These are phyloP conservation scores for Zosterops lateralis DNA, from an alignment of 2,113 vertebrate genomes.

Conservation along the genomic window DNA sequence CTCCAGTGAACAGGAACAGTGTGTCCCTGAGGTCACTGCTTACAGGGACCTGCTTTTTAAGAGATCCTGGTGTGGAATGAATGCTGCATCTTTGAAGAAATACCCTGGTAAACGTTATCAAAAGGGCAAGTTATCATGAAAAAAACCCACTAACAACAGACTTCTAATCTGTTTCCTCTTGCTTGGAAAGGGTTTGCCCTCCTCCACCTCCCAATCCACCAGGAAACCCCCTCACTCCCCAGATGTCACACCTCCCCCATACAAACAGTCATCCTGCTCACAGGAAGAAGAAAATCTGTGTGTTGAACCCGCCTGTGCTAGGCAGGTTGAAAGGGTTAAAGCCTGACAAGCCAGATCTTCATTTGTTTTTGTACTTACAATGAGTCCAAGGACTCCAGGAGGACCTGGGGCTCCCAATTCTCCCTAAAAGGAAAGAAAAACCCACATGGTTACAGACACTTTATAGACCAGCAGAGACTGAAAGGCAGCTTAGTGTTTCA, in stretches of 20 bases:
- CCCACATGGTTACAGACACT: constrained; percentile 61
- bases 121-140: neutral
- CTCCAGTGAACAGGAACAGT: neutral
- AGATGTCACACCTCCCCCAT: neutral
- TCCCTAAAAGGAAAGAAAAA: constrained; percentile 82
- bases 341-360: neutral
- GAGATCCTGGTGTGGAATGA: neutral
- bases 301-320: neutral
- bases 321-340: neutral
- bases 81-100: neutral
- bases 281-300: constrained; percentile 6
- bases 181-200: neutral
- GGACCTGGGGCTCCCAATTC: constrained; percentile 92
- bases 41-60: neutral
- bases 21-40: neutral
- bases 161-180: neutral
- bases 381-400: constrained; percentile 90
- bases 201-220: neutral
- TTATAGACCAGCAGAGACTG: constrained; percentile 67
- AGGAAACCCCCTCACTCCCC: neutral
- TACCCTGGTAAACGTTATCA: neutral
- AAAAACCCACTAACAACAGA: neutral
- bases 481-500: constrained; percentile 73
- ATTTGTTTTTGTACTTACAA: constrained; percentile 84
- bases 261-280: neutral